Conservation (phyloP, 2,888 invertebrate species). For the Argynnis bischoffii region DNA sequence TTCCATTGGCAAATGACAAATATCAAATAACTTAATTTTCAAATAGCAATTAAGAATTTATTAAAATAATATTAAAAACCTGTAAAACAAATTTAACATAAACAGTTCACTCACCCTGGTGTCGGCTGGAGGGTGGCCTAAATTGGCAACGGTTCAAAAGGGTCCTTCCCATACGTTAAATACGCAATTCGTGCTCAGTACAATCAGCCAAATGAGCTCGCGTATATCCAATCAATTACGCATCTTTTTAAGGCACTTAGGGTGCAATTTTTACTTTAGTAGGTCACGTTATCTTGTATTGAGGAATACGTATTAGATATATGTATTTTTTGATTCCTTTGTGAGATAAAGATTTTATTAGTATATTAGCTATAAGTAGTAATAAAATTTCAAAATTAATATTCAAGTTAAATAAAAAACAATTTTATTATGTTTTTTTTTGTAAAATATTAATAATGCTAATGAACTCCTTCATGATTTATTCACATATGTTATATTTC, state of each 20-base stretch:
- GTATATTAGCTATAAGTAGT: too few species aligned
- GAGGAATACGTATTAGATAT: background rate
- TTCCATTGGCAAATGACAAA: slow-evolving; percentile 20
- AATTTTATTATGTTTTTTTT: too few species aligned
- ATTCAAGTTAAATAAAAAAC: too few species aligned
- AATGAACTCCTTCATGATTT: too few species aligned
- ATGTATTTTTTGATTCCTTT: background rate
- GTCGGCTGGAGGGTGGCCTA: slow-evolving; percentile 46
- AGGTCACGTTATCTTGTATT: slow-evolving; percentile 51
- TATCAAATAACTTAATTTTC: too few species aligned
- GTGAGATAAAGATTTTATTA: too few species aligned
- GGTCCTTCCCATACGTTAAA: slow-evolving; percentile 78
- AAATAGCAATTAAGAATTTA: background rate
- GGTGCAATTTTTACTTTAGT: slow-evolving; percentile 55
- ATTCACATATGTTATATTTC: too few species aligned
- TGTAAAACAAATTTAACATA: slow-evolving; percentile 65
- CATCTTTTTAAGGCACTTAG: slow-evolving; percentile 63
- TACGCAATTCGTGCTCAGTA: slow-evolving; percentile 76
- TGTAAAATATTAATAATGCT: too few species aligned
- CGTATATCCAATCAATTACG: slow-evolving; percentile 77
- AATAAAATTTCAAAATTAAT: too few species aligned
- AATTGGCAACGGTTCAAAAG: slow-evolving; percentile 76
- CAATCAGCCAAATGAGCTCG: slow-evolving; percentile 78
- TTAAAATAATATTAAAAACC: slow-evolving; percentile 40
- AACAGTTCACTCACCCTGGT: slow-evolving; percentile 54